Conservation (phyloP, 2,113 vertebrate genomes). For the Cathartes aura region DNA sequence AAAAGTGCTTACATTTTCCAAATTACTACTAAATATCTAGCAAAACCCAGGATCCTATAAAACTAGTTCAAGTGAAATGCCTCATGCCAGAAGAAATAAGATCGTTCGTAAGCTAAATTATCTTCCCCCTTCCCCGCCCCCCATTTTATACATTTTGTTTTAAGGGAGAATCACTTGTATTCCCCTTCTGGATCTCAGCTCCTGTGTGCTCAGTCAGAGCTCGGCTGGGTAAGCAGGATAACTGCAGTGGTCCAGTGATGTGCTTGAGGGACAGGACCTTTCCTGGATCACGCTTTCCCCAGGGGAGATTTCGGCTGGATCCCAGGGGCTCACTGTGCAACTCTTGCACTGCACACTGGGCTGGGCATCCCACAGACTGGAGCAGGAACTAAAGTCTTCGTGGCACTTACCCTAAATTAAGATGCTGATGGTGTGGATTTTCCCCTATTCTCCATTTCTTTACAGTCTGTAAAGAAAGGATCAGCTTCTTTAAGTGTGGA, state of each 20-base stretch:
- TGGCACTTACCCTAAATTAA: not conserved
- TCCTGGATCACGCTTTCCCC: not conserved
- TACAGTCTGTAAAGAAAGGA: not conserved
- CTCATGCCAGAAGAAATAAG: not conserved
- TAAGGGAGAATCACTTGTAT: not conserved
- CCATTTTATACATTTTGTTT: not conserved
- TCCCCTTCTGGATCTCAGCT: not conserved
- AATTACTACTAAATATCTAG: not conserved
- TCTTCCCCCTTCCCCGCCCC: not conserved
- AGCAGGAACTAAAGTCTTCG: not conserved
- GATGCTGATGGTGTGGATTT: not conserved
- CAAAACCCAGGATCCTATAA: not conserved
- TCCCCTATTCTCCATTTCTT: not conserved
- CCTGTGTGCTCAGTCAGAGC: rapidly evolving
- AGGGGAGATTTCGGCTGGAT: not conserved
- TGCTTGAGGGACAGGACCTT: not conserved
- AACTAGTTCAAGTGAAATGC: not conserved
- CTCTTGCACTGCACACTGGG: rapidly evolving
- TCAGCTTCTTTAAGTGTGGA: not conserved
- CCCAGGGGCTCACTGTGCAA: not conserved
- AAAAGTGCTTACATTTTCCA: not conserved
- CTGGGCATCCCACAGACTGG: not conserved
- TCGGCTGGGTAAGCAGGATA: not conserved
- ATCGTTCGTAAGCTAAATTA: not conserved
- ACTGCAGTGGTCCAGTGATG: not conserved